Conservation (phyloP, 1,140 invertebrate species). For the Drosophila arawakana region DNA sequence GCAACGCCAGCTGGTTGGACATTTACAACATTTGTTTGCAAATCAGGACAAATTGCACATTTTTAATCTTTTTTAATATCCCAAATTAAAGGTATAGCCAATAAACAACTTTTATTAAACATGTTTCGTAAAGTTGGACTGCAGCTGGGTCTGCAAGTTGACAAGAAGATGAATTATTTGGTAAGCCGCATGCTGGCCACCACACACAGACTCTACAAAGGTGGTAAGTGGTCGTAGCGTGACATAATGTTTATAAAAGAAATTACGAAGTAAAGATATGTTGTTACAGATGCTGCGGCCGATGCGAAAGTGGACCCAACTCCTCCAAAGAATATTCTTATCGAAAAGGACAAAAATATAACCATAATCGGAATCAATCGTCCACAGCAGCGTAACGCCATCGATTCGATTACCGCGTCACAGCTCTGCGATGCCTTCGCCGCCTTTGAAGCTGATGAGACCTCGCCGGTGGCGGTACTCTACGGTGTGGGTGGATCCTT, state of each 20-base stretch:
- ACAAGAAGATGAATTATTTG: constrained; percentile 35
- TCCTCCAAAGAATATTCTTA: constrained; percentile 49
- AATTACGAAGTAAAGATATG: background rate
- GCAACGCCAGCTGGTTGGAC: constrained; percentile 21
- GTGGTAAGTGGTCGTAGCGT: constrained; percentile 51
- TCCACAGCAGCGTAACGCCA: constrained; percentile 91
- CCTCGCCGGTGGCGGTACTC: constrained; percentile 89
- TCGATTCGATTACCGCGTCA: constrained; percentile 89
- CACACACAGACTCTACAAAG: constrained; percentile 50
- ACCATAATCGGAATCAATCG: constrained; percentile 94
- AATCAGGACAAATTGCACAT: constrained; percentile 19
- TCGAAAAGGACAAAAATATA: constrained; percentile 86
- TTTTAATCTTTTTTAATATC: background rate
- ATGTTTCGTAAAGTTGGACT: constrained; percentile 57
- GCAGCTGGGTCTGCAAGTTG: constrained; percentile 42
- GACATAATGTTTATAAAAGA: constrained; percentile 55
- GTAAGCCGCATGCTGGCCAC: constrained; percentile 40
- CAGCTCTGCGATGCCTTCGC: constrained; percentile 90
- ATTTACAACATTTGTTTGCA: constrained; percentile 30
- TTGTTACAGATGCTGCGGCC: constrained; percentile 40
- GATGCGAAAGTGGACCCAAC: constrained; percentile 24
- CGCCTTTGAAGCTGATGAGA: constrained; percentile 91
- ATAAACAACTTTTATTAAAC: background rate
- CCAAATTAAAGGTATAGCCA: constrained; percentile 30
- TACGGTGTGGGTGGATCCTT: constrained; percentile 96